Evolutionary conservation across 2,797 vertebrate species (phyloP), one percentile per base, ranked within the genome.

Genomic region (Sphenodon punctatus): DNA sequence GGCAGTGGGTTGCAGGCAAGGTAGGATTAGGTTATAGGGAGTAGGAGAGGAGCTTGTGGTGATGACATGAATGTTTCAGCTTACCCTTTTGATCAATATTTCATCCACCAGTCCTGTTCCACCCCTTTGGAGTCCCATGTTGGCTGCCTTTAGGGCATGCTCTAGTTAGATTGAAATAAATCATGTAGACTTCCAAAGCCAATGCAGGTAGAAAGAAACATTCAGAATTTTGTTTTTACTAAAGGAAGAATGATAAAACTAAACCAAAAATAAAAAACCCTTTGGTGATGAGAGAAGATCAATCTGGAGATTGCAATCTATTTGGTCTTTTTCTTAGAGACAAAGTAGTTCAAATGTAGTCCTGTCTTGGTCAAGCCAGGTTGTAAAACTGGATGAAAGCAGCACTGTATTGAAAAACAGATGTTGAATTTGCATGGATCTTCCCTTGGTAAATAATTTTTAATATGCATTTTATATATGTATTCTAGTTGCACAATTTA

Each of bases 341-440:
- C n/a, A n/a, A n/a, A n/a, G n/a, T n/a, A n/a, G n/a, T n/a, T n/a
- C n/a, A n/a, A n/a, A n/a, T n/a, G n/a, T n/a, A n/a, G n/a, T n/a
- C n/a, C 46, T 43, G 69, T 12, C 45, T 65, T 1, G 0, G 2
- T 30, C 0, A 1, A 25, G 43, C 75, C 32, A 0, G 0, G 53
- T 66, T 75, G 25, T 2, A 1, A 10, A 22, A 22, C 0, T 0
- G 48, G 3, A 3, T 36, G 36, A 0, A 4, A 49, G 22, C 6
- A 6, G 56, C 59, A 1, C 6, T 63, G 41, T 0, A 2, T 61
- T 66, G 67, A 25, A 12, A 38, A 59, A 36, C 59, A 23, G 60
- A n/a, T 8, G 14, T 25, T 16, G 25, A 4, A 4, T 19, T 88
- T 42, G 60, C 45, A 56, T 39, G 42, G 4, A 53, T 53, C 1